Evolutionary conservation across 2,888 invertebrate species (phyloP).

Genomic region (Drosophila longiperda): DNA sequence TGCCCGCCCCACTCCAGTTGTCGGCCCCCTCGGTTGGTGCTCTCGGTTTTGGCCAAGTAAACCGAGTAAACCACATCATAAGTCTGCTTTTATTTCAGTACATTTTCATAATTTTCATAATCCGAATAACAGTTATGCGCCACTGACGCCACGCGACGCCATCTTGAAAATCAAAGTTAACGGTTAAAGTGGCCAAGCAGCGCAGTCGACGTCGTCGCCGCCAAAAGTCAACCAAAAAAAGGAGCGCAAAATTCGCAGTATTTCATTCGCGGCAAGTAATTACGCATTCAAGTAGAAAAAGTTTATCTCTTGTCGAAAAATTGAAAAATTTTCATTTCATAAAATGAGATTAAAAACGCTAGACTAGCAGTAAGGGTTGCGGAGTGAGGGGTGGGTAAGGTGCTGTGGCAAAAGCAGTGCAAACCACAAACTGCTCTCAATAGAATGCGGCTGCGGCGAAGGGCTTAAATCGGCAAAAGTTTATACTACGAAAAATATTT

Average conservation of each 20-base stretch:
- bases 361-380: conserved; percentile 1
- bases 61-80: conserved; percentile 72
- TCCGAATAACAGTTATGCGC: conserved; percentile 73
- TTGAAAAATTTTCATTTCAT: conserved; percentile 80
- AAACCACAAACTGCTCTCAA: conserved; percentile 68
- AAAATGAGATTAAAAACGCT: conserved; percentile 78
- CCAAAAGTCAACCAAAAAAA: conserved; percentile 53
- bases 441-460: conserved; percentile 48
- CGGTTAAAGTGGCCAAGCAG: conserved; percentile 60
- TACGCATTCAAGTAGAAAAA: conserved; percentile 80
- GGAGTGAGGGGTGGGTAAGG: neutral
- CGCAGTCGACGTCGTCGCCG: conserved; percentile 10
- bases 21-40: neutral
- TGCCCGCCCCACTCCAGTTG: neutral
- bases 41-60: conserved; percentile 31
- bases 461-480: conserved; percentile 74
- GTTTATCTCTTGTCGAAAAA: conserved; percentile 80
- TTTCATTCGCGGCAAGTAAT: conserved; percentile 72
- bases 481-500: conserved; percentile 73
- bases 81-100: conserved; percentile 62
- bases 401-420: conserved; percentile 45
- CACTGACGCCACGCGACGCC: conserved; percentile 51
- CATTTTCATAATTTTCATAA: conserved; percentile 76
- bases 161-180: conserved; percentile 75
- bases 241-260: conserved; percentile 57